These are phyloP conservation scores for Drosophila bipectinata DNA, from an alignment of 1,140 invertebrate genomes.

Conservation along the genomic window DNA sequence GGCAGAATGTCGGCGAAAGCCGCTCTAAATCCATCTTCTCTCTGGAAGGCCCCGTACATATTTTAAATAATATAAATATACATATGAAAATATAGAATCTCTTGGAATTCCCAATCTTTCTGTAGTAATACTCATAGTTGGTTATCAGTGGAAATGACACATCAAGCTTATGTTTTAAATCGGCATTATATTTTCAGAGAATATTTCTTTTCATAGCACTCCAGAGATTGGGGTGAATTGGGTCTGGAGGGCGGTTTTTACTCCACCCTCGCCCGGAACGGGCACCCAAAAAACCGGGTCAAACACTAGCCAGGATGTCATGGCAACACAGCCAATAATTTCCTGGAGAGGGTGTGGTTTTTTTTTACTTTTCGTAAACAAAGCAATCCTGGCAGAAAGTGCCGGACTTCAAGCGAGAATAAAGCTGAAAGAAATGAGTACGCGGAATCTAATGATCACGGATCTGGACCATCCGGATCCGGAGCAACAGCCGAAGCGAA, in stretches of 20 bases:
- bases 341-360: conserved; percentile 18
- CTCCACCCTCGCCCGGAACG: not conserved
- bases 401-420: conserved; percentile 23
- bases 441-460: conserved; percentile 63
- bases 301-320: conserved; percentile 47
- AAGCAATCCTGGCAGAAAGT: conserved; percentile 37
- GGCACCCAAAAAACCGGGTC: conserved; percentile 55
- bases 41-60: too few species aligned
- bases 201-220: too few species aligned
- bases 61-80: too few species aligned
- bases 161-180: too few species aligned
- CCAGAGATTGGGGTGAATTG: not conserved
- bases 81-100: too few species aligned
- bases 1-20: too few species aligned
- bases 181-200: too few species aligned
- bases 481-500: conserved; percentile 42
- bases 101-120: too few species aligned
- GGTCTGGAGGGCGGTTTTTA: not conserved
- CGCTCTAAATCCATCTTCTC: too few species aligned
- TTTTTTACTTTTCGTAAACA: conserved; percentile 47
- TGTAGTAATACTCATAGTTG: not conserved
- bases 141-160: too few species aligned
- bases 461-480: conserved; percentile 68
- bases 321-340: conserved; percentile 40
- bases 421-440: conserved; percentile 27